Percentiles rank a stretch among this genome's conserved stretches.
Evolutionary conservation across 2,113 vertebrate genomes (phyloP).

Genomic region (Camelus bactrianus): DNA sequence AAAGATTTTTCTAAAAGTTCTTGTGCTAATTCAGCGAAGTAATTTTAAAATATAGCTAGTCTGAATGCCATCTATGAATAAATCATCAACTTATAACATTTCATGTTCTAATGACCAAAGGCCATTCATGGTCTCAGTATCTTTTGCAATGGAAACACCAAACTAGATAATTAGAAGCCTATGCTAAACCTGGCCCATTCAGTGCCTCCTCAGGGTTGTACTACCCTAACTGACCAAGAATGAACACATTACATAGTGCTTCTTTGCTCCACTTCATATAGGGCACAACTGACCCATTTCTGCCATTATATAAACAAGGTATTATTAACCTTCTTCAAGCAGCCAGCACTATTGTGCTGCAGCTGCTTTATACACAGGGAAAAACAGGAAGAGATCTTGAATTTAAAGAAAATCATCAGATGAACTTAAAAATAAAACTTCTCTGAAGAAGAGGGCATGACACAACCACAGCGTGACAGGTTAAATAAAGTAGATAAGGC

Average conservation of each 20-base stretch:
- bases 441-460: neutral
- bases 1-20: conserved; percentile 46
- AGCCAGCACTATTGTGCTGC: neutral
- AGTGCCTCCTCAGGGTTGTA: neutral
- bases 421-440: neutral
- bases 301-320: neutral
- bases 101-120: conserved; percentile 21
- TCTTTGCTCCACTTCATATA: neutral
- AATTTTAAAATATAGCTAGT: conserved; percentile 61
- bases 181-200: neutral
- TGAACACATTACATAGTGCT: neutral
- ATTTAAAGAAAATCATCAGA: neutral
- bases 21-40: neutral
- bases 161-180: neutral
- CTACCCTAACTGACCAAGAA: neutral
- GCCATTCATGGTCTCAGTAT: neutral
- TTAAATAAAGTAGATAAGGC: neutral
- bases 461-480: neutral
- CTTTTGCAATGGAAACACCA: neutral
- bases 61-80: conserved; percentile 45
- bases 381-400: neutral
- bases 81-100: conserved; percentile 28
- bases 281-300: neutral
- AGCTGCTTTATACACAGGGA: neutral
- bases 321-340: neutral